A percentile compares a stretch with the other conserved stretches of the same genome.
These are phyloP conservation scores for Pseudoatta argentina DNA, from an alignment of 1,140 invertebrate genomes.

Conservation along the genomic window DNA sequence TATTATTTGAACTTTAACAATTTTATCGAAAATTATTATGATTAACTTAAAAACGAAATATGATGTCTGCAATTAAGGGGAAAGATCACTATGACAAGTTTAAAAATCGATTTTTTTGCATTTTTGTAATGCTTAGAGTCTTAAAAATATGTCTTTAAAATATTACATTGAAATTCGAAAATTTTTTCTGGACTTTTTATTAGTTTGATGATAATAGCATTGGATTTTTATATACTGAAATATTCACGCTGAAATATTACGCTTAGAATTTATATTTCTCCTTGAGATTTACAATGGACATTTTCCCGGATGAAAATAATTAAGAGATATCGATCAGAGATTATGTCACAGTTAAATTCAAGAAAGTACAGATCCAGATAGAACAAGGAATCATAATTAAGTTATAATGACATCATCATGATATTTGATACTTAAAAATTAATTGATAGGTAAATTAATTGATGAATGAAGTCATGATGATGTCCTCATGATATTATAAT, in stretches of 20 bases:
- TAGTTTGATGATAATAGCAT: slow-evolving; percentile 1
- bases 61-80: background rate
- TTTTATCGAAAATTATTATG: slow-evolving; percentile 10
- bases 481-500: too few relatives aligned
- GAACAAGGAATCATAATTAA: too few relatives aligned
- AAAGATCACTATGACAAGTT: too few relatives aligned
- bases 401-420: too few relatives aligned
- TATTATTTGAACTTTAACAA: background rate
- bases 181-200: background rate
- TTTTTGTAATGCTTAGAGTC: too few relatives aligned
- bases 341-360: background rate
- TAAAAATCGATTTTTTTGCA: too few relatives aligned
- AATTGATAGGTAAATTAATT: too few relatives aligned
- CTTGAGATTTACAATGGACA: background rate
- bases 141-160: too few relatives aligned
- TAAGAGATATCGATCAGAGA: background rate
- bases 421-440: too few relatives aligned
- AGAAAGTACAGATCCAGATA: background rate
- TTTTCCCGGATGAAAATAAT: background rate
- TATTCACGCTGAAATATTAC: background rate
- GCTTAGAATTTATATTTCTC: background rate
- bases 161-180: background rate
- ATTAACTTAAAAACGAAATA: background rate
- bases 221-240: background rate
- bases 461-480: too few relatives aligned